Evolutionary conservation across 2,113 vertebrate species (phyloP), one percentile per base, ranked within the genome.

Genomic region (Brienomyrus brachyistius): DNA sequence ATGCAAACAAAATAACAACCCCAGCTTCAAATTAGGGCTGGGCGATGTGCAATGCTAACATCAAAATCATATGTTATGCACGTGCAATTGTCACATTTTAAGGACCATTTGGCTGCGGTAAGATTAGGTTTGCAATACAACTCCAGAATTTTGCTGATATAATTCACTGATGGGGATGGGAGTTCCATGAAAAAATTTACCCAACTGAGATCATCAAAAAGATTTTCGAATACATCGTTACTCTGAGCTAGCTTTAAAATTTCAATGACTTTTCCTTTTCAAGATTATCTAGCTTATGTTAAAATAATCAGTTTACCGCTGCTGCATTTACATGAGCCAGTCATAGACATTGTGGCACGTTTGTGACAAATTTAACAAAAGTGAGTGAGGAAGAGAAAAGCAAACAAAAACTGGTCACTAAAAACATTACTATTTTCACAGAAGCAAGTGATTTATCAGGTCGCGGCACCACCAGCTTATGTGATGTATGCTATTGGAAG

Each of bases 1-100:
- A 97, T 96, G 96, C 96, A 96, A 92, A 94, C 90, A 93, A 92
- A 94, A 94, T 92, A 94, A 94, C 92, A 95, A 91, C 88, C 90
- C 52, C 7, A 62, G 50, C 15, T 87, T 90, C 90, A 80, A 70
- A 70, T 31, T 31, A 31, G n/a, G 10, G 62, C n/a, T 13, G 62
- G n/a, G 62, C 10, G 10, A 70, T 70, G n/a, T 70, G 62, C 10
- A 27, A 27, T 27, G n/a, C n/a, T 66, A 31, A 66, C 27, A 27
- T 59, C 21, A n/a, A 59, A 59, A 59, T 59, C 56, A 59, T 8
- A 2, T 59, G 19, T 66, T 66, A 66, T 8, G 1, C 2, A n/a
- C 59, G 23, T 59, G 19, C 19, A 59, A 7, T 6, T 59, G 21
- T 59, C 5, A 59, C 56, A 62, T 62, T 23, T 62, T 23, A n/a